A percentile compares a stretch with the other conserved stretches of the same genome.
phyloP scores from a whole-genome alignment of 1,140 invertebrate genomes.

The Colletes latitarsis region DNA sequence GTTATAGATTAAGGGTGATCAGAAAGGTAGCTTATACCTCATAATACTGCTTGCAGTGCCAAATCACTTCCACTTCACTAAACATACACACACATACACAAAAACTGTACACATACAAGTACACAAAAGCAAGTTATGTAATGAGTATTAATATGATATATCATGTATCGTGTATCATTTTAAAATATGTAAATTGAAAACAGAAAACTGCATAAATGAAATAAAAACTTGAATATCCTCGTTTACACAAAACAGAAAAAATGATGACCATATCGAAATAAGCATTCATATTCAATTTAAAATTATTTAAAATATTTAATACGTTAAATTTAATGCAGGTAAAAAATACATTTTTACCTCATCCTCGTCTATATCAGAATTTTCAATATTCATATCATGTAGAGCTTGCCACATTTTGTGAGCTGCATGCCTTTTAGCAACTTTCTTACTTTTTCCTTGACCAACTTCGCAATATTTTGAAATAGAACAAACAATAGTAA shows the following conservation, averaged over 20 bases:
- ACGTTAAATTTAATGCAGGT: background rate
- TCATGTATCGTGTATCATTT: background rate
- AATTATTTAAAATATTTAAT: background rate
- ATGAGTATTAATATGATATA: conserved; percentile 4
- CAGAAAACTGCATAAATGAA: background rate
- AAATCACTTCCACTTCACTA: conserved; percentile 79
- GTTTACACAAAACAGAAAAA: background rate
- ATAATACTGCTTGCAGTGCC: conserved; percentile 48
- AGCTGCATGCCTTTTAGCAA: conserved; percentile 96
- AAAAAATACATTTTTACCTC: conserved; percentile 78
- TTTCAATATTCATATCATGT: conserved; percentile 85
- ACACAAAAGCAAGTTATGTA: conserved; percentile 6
- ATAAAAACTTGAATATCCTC: conserved; percentile 11
- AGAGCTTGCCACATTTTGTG: conserved; percentile 94
- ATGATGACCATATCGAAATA: background rate
- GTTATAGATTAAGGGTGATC: conserved; percentile 77
- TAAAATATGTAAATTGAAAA: background rate
- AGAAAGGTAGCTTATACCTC: conserved; percentile 66
- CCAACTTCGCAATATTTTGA: conserved; percentile 91
- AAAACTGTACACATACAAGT: conserved; percentile 26
- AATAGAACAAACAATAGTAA: conserved; percentile 95
- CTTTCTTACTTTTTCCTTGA: conserved; percentile 96
- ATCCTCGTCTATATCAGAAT: conserved; percentile 81
- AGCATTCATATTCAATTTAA: background rate
- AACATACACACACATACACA: conserved; percentile 48